phyloP scores from a whole-genome alignment of 2,113 vertebrate genomes.

The Ceuthmochares aereus region DNA sequence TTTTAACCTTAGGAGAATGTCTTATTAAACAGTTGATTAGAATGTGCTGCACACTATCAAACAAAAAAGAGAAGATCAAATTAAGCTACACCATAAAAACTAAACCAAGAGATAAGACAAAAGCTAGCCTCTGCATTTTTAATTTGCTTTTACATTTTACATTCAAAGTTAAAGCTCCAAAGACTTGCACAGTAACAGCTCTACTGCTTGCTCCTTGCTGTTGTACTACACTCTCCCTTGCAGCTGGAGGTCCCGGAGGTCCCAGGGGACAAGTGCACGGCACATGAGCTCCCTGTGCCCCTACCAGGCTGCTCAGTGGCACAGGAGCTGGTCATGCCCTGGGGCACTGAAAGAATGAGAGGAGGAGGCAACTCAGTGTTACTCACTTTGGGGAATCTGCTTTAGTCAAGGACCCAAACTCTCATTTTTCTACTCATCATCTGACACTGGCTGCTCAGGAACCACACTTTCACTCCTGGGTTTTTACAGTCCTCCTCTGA shows the following conservation, averaged over 20 bases:
- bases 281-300: accelerated
- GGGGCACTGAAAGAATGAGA: not conserved
- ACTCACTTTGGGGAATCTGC: not conserved
- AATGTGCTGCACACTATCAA: not conserved
- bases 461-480: not conserved
- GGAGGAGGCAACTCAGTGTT: accelerated
- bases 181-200: not conserved
- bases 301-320: accelerated
- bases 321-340: not conserved
- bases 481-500: not conserved
- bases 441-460: not conserved
- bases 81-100: not conserved
- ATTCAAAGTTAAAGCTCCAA: not conserved
- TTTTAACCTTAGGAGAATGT: not conserved
- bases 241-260: not conserved
- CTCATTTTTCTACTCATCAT: not conserved
- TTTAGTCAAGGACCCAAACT: not conserved
- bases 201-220: not conserved
- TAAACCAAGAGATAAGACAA: not conserved
- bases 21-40: not conserved
- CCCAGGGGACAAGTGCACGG: not conserved
- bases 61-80: not conserved
- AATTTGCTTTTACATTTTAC: not conserved
- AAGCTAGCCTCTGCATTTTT: not conserved
- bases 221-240: not conserved